Evolutionary conservation across 2,113 vertebrate genomes (phyloP).

Genomic region (Gila orcuttii): DNA sequence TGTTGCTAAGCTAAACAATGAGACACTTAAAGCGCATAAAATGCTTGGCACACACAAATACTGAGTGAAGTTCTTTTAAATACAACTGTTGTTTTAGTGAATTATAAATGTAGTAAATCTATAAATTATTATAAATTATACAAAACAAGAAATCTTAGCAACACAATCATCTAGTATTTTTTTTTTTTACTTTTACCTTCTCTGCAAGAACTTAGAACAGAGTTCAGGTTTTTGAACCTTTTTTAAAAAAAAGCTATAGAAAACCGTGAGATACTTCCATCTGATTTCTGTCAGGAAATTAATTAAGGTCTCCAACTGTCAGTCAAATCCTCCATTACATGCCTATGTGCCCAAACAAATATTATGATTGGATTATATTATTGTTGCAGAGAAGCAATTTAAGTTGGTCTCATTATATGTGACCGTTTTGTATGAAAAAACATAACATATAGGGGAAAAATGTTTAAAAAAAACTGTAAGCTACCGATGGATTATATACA

Average conservation of each 20-base stretch:
- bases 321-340: conserved; percentile 36
- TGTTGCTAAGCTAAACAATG: neutral
- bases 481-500: neutral
- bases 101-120: neutral
- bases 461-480: neutral
- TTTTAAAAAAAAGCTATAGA: neutral
- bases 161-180: neutral
- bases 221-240: neutral
- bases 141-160: neutral
- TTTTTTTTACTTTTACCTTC: neutral
- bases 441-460: neutral
- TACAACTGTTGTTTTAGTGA: neutral
- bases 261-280: neutral
- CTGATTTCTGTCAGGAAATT: conserved; percentile 50
- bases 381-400: conserved; percentile 63
- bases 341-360: conserved; percentile 48
- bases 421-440: conserved; percentile 5
- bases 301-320: conserved; percentile 49
- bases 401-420: conserved; percentile 64
- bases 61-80: neutral
- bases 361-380: conserved; percentile 66
- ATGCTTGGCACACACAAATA: neutral
- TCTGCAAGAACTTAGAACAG: neutral
- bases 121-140: neutral
- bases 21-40: neutral